Conservation (phyloP, 2,888 invertebrate genomes). For the Druceiella hillmani region DNA sequence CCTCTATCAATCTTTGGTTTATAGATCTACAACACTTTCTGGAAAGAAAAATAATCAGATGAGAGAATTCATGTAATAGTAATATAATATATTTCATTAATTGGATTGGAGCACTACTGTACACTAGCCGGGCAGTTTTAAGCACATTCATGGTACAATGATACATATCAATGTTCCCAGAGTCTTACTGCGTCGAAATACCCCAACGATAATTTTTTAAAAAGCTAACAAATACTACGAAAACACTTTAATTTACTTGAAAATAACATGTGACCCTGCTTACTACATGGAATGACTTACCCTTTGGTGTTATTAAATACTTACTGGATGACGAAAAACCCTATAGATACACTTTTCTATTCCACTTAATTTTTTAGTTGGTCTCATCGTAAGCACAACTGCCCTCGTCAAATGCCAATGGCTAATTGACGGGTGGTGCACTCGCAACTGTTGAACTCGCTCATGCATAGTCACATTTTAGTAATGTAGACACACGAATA, state of each 20-base stretch:
- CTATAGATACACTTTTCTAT: constrained; percentile 20
- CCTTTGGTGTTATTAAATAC: constrained; percentile 17
- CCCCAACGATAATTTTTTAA: constrained; percentile 15
- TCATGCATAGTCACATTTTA: constrained; percentile 16
- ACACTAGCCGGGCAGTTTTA: no score
- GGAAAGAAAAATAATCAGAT: constrained; percentile 10
- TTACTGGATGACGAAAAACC: constrained; percentile 14
- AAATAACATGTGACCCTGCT: constrained; percentile 13
- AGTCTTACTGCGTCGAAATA: constrained; percentile 13
- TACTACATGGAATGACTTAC: constrained; percentile 19
- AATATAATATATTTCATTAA: no score
- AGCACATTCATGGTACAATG: constrained; percentile 18
- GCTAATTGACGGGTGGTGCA: constrained; percentile 17
- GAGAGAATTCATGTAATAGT: constrained; percentile 12
- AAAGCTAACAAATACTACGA: constrained; percentile 16
- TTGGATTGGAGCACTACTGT: no score
- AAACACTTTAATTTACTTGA: constrained; percentile 10
- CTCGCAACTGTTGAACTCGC: constrained; percentile 19
- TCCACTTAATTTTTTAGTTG: constrained; percentile 18
- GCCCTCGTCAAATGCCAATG: constrained; percentile 17
- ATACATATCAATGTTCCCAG: constrained; percentile 20
- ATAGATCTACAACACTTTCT: constrained; percentile 15
- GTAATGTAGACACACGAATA: no score
- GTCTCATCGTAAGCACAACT: constrained; percentile 18
- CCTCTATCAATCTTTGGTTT: constrained; percentile 19